phyloP scores from a whole-genome alignment of 2,113 vertebrate species.

The Taxidea taxus region DNA sequence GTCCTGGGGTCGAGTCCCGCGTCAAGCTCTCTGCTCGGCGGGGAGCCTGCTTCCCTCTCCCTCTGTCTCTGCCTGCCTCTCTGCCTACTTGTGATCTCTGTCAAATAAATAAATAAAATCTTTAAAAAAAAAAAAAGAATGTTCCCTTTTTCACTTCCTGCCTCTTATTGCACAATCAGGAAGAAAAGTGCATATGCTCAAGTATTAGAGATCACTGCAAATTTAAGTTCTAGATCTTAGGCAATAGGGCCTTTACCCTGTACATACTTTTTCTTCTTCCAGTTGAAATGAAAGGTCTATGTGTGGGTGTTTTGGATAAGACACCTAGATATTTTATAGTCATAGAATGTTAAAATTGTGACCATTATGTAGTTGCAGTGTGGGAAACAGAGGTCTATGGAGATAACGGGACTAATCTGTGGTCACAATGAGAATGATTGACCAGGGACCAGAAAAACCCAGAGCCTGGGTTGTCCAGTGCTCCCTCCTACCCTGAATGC shows the following conservation, averaged over 20 bases:
- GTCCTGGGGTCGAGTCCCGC: too few relatives aligned
- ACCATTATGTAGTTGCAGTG: neutral
- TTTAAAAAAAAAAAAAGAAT: too few relatives aligned
- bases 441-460: neutral
- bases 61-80: too few relatives aligned
- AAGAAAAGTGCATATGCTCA: constrained; percentile 50
- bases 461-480: neutral
- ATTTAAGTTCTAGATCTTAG: constrained; percentile 55
- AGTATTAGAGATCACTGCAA: constrained; percentile 54
- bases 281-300: constrained; percentile 30
- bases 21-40: too few relatives aligned
- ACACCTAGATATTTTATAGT: constrained; percentile 21
- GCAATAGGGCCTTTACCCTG: constrained; percentile 4
- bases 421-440: neutral
- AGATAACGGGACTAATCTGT: neutral
- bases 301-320: constrained; percentile 7
- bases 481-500: neutral
- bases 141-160: constrained; percentile 69
- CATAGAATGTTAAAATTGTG: constrained; percentile 25
- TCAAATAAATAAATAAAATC: too few relatives aligned
- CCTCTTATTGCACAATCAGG: constrained; percentile 47
- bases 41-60: too few relatives aligned
- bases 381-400: neutral
- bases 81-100: too few relatives aligned
- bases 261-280: neutral